Percentiles rank a stretch among this genome's conserved stretches.
These are phyloP conservation scores for Acrobasis consociella DNA, from an alignment of 2,888 invertebrate genomes.

Conservation along the genomic window DNA sequence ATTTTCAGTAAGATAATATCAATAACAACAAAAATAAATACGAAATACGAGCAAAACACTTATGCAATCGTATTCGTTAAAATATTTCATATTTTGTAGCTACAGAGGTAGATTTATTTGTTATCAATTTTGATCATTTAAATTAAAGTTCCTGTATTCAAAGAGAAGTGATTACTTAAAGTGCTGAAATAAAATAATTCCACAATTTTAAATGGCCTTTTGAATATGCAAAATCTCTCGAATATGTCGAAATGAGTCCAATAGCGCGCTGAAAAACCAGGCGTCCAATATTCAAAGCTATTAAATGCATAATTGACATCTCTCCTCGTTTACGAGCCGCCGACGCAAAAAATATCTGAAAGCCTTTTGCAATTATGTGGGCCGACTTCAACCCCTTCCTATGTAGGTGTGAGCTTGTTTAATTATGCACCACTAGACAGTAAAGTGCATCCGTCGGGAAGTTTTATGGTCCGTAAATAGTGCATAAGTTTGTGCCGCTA, in stretches of 20 bases:
- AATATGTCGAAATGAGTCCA: slow-evolving; percentile 1
- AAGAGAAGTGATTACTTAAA: no score
- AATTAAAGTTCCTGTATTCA: no score
- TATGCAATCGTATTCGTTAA: no score
- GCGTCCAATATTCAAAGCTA: slow-evolving; percentile 20
- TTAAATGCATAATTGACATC: slow-evolving; percentile 21
- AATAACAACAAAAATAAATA: no score
- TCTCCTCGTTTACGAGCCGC: slow-evolving; percentile 16
- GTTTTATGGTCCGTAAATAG: slow-evolving; percentile 47
- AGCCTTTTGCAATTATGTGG: slow-evolving; percentile 41
- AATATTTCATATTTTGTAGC: no score
- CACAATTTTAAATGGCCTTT: neutral
- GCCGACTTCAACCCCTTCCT: slow-evolving; percentile 30
- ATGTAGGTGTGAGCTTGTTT: slow-evolving; percentile 46
- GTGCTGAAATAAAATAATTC: neutral
- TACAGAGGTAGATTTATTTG: no score
- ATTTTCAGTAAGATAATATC: no score
- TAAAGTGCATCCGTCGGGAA: slow-evolving; percentile 54
- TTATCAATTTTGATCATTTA: no score
- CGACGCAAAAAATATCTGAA: slow-evolving; percentile 35
- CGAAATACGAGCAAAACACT: no score
- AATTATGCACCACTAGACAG: slow-evolving; percentile 59
- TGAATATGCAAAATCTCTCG: slow-evolving; percentile 9
- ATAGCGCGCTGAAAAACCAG: slow-evolving; percentile 10
- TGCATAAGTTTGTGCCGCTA: slow-evolving; percentile 19